A percentile compares a stretch with the other conserved stretches of the same genome.
phyloP scores from a whole-genome alignment of 2,888 invertebrate species.

The Drosophila falleni region DNA sequence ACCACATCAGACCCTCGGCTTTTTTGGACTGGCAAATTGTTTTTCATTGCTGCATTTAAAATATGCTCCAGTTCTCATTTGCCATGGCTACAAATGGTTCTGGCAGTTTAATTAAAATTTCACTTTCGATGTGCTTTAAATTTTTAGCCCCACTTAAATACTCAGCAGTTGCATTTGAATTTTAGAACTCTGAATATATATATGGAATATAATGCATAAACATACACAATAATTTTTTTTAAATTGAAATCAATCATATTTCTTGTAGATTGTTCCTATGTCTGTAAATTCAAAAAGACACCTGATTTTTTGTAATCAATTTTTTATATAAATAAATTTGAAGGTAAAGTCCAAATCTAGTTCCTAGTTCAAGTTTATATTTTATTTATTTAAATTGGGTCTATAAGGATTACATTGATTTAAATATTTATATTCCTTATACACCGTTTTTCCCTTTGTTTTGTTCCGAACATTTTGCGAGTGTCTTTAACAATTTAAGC shows the following conservation, averaged over 20 bases:
- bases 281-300: too few relatives aligned
- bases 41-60: constrained; percentile 81
- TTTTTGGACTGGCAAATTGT: constrained; percentile 64
- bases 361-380: too few relatives aligned
- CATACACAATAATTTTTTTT: too few relatives aligned
- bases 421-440: neutral
- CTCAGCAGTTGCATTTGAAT: constrained; percentile 34
- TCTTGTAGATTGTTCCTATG: neutral
- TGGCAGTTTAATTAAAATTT: constrained; percentile 74
- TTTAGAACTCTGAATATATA: too few relatives aligned
- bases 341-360: too few relatives aligned
- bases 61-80: constrained; percentile 73
- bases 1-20: constrained; percentile 1
- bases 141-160: constrained; percentile 14
- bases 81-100: constrained; percentile 56
- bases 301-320: too few relatives aligned
- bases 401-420: neutral
- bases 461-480: neutral
- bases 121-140: constrained; percentile 42
- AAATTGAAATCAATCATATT: too few relatives aligned
- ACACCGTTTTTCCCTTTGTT: neutral
- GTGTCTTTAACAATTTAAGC: constrained; percentile 16
- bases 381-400: too few relatives aligned
- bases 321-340: too few relatives aligned
- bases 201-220: too few relatives aligned